Percentiles rank a stretch among this genome's conserved stretches.
Evolutionary conservation across 2,888 invertebrate genomes (phyloP).

Genomic region (Apamea anceps): DNA sequence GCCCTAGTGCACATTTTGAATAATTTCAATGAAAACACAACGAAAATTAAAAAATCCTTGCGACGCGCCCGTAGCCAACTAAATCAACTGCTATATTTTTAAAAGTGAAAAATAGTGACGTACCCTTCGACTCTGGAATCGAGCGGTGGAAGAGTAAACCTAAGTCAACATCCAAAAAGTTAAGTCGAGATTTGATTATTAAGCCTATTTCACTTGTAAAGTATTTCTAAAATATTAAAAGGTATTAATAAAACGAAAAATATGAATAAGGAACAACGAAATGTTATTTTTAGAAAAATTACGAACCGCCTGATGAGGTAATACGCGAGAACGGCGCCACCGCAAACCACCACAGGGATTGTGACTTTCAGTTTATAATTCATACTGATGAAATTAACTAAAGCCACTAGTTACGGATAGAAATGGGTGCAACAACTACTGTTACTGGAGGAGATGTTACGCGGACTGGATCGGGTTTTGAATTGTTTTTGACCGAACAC

Average conservation of each 20-base stretch:
- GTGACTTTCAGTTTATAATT: conserved; percentile 89
- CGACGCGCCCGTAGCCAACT: conserved; percentile 44
- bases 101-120: conserved; percentile 79
- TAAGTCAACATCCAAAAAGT: conserved; percentile 64
- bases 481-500: conserved; percentile 84
- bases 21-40: conserved; percentile 47
- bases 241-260: conserved; percentile 10
- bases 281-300: conserved; percentile 68
- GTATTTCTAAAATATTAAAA: background rate
- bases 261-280: conserved; percentile 31
- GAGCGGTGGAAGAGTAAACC: conserved; percentile 70
- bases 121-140: conserved; percentile 75
- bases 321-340: conserved; percentile 88
- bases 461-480: conserved; percentile 77
- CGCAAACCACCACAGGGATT: conserved; percentile 88
- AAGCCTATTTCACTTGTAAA: conserved; percentile 1
- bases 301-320: conserved; percentile 90
- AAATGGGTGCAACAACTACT: conserved; percentile 73
- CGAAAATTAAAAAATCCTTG: conserved; percentile 33
- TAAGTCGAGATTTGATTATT: conserved; percentile 38
- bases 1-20: conserved; percentile 86
- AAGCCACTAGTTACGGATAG: conserved; percentile 64
- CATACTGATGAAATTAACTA: conserved; percentile 78
- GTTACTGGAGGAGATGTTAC: conserved; percentile 75
- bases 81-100: conserved; percentile 61